Conservation (phyloP, 2,113 vertebrate species). For the Beaufortia kweichowensis region DNA sequence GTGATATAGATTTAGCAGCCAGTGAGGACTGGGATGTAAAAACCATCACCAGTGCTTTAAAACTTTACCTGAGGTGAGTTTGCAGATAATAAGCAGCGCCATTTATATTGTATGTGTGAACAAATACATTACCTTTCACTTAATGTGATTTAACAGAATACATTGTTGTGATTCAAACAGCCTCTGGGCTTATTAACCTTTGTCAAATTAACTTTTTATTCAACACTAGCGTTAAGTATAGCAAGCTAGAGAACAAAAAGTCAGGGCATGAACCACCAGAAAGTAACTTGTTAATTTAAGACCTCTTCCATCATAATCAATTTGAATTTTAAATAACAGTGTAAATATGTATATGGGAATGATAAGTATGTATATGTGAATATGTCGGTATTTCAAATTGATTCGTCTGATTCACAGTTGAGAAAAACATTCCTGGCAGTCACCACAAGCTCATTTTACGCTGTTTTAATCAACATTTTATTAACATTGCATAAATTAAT, state of each 20-base stretch:
- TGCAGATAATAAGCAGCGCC: not conserved
- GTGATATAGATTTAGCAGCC: conserved; percentile 84
- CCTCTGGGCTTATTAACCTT: not conserved
- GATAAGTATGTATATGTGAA: not conserved
- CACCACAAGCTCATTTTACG: not conserved
- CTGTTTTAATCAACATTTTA: not conserved
- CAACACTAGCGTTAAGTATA: not conserved
- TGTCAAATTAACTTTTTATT: conserved; percentile 2
- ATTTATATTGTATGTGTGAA: not conserved
- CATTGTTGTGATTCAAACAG: not conserved
- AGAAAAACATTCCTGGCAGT: not conserved
- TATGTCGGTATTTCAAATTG: not conserved
- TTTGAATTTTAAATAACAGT: not conserved
- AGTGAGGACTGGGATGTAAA: conserved; percentile 93
- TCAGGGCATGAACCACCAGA: not conserved
- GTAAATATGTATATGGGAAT: too few species aligned
- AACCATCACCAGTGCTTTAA: conserved; percentile 93
- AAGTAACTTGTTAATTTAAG: not conserved
- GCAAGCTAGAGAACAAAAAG: not conserved
- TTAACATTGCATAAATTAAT: not conserved
- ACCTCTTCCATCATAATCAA: not conserved
- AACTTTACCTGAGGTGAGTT: conserved; percentile 90
- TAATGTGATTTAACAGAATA: not conserved
- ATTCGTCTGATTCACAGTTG: not conserved
- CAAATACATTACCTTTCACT: not conserved